Base-by-base conservation (phyloP, 2,888 invertebrate species). In the Trissolcus brochymenae region DNA sequence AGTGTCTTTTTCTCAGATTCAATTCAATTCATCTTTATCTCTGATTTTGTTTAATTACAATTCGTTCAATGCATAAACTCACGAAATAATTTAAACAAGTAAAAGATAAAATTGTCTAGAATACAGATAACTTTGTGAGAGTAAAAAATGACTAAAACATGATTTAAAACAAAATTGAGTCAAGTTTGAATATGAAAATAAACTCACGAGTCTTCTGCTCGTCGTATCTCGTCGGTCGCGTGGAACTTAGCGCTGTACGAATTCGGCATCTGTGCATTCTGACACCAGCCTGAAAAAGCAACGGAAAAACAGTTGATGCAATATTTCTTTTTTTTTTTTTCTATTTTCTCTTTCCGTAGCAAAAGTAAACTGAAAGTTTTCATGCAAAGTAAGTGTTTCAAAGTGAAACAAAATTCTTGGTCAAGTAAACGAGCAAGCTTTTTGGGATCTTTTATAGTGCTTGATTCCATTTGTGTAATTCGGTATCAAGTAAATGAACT, bases 1-100 rank as follows among this genome's bases (percentile, higher is more conserved):
- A 78, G 66, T 78, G 70, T 74, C 73, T 74, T 75, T 75, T 62
- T 51, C 54, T 75, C 61, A 75, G 43, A 65, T 57, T 49, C 49
- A 57, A 71, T n/a, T 55, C 16, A 62, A 57, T 41, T 70, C 35
- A 16, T 54, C 35, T 49, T 51, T 55, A 14, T 70, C 16, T 46
- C 61, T 54, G 35, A 57, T 59, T 17, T 66, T 51, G 51, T 25
- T 66, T 66, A 29, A 14, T 40, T 41, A 25, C 40, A 64, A n/a
- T 61, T 51, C 59, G 25, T 50, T 60, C 17, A 46, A n/a, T n/a
- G n/a, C n/a, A n/a, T n/a, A n/a, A n/a, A n/a, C n/a, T n/a, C n/a
- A n/a, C n/a, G n/a, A n/a, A n/a, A n/a, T n/a, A n/a, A n/a, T n/a
- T n/a, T n/a, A n/a, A n/a, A n/a, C n/a, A n/a, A n/a, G n/a, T n/a